Base-by-base conservation (phyloP, 2,888 invertebrate species). In the Lapara coniferarum region DNA sequence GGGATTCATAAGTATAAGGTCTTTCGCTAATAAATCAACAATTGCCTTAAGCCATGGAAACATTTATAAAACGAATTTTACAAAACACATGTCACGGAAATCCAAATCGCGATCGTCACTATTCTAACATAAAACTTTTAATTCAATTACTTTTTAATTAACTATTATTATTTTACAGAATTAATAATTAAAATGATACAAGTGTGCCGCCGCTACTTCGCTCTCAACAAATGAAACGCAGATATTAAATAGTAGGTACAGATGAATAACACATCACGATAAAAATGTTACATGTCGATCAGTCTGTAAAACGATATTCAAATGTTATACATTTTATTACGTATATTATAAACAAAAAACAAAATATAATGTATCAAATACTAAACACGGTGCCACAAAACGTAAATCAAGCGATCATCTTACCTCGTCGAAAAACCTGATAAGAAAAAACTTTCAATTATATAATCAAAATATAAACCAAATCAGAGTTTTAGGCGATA, bases 401-500 rank as follows among this genome's bases (percentile, higher is more conserved):
- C 58, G 52, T 57, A 78, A 81, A 86, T 86, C 87, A 89, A 90
- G 85, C 83, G 83, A 86, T 86, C 80, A 81, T 83, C 92, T 93
- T 93, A 93, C 93, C 92, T 93, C 89, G 73, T 70, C 76, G 85
- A 73, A 80, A 80, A 86, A 91, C 93, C 92, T 92, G 92, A 91
- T 87, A 88, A 86, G 85, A 84, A 88, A 88, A 88, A 87, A 78
- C 77, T 78, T 83, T 67, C 80, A 58, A 67, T 77, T 71, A 79
- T 82, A 77, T 77, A 75, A 71, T 51, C 13, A 13, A 66, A 78
- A 72, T 71, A 70, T 73, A 67, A 73, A 71, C 55, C 19, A 73
- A 78, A 78, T 72, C 78, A 78, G 78, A 82, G 81, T 82, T 74
- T 79, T 78, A 76, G 75, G 73, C 69, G 66, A 69, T 66, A 58